A percentile compares a stretch with the other conserved stretches of the same genome.
Evolutionary conservation across 1,140 invertebrate species (phyloP).

Genomic region (Nasonia giraulti): DNA sequence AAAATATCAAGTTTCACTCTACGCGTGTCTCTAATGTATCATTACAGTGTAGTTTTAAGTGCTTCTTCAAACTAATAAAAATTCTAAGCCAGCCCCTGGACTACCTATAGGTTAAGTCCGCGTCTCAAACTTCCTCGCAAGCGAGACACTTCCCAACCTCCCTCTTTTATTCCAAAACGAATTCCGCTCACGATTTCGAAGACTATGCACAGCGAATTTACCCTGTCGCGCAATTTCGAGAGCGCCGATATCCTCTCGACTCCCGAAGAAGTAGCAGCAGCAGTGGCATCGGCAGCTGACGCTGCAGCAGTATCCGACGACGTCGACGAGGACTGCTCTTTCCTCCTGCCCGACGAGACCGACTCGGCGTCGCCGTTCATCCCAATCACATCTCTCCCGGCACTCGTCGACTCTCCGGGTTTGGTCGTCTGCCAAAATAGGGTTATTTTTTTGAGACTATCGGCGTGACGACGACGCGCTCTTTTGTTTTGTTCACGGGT

Average conservation of each 20-base stretch:
- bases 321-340: neutral
- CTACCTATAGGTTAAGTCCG: neutral
- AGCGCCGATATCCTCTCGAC: neutral
- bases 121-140: too few species aligned
- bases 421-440: neutral
- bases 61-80: too few species aligned
- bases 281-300: neutral
- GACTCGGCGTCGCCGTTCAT: neutral
- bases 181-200: neutral
- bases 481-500: neutral
- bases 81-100: too few species aligned
- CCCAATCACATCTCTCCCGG: neutral
- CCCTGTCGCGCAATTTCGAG: slow-evolving; percentile 27
- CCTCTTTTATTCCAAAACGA: neutral
- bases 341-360: neutral
- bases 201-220: slow-evolving; percentile 9
- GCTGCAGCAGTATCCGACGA: neutral
- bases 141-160: neutral
- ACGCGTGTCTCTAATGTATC: too few species aligned
- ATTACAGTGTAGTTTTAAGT: too few species aligned
- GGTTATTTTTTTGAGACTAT: neutral
- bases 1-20: neutral
- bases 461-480: neutral
- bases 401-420: neutral
- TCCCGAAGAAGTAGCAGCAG: neutral